Base-by-base conservation (phyloP, 2,888 invertebrate genomes). In the Mamestra brassicae region DNA sequence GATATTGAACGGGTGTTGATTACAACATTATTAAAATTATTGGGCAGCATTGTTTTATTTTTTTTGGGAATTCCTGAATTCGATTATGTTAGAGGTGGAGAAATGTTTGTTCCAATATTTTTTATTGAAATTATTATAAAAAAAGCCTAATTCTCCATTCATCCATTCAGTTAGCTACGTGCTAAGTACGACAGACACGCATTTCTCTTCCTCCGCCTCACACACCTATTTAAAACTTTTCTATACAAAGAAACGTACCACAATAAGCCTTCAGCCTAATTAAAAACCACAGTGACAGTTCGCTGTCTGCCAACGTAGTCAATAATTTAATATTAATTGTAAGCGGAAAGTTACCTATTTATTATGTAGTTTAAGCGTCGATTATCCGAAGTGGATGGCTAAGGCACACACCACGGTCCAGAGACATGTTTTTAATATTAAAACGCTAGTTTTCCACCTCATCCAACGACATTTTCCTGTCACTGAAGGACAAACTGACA, bases 401-500 rank as follows among this genome's bases (percentile, higher is more conserved):
- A 82, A 82, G 81, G 84, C 86, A 88, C 78, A 85, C 84, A 67
- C 77, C 77, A 77, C 58, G 70, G 26, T 45, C 5, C 10, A 38
- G 62, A 85, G 81, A 90, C 91, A 89, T 89, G 88, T 86, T 88
- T 91, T 91, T 89, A 92, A 92, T 93, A 93, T 92, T 92, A 90
- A 93, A 90, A 90, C 91, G 86, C 86, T 87, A 91, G 93, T 94
- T 94, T 94, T 93, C 93, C 93, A 90, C 88, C 83, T 88, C 90
- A 91, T 89, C 88, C 88, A 88, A 87, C 85, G 89, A 89, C 92
- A 94, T 95, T 95, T 95, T 95, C 94, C 94, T 95, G 94, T 90
- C 93, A 88, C 74, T 89, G 92, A 92, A 94, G 93, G 92, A 88
- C 91, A 84, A 89, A 84, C 81, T 90, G 93, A 92, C 92, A 89